phyloP scores from a whole-genome alignment of 1,140 invertebrate species.

The Brachionus angularis region DNA sequence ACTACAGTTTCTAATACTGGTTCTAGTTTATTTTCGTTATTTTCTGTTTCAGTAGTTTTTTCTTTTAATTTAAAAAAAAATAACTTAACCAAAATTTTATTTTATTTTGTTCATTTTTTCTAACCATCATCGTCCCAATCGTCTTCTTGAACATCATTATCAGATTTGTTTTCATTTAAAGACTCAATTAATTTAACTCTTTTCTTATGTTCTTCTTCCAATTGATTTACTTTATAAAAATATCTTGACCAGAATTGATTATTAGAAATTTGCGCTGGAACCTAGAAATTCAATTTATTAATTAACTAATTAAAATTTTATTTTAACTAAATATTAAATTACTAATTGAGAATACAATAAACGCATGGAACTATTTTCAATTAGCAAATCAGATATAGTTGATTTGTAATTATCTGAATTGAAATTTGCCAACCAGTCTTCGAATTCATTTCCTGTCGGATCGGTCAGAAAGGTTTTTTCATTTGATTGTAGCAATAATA shows the following conservation, averaged over 20 bases:
- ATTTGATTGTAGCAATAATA: neutral
- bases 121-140: conserved; percentile 33
- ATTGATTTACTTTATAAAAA: conserved; percentile 27
- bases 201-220: conserved; percentile 24
- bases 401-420: neutral
- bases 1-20: too few species aligned
- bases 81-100: neutral
- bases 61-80: neutral
- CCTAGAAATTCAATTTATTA: too few species aligned
- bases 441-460: neutral
- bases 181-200: conserved; percentile 19
- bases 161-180: neutral
- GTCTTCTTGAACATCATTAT: neutral
- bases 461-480: neutral
- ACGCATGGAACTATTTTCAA: conserved; percentile 7
- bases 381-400: conserved; percentile 6
- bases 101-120: too few species aligned
- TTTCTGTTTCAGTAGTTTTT: neutral
- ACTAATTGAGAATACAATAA: conserved; percentile 2
- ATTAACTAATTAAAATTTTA: neutral
- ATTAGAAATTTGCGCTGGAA: conserved; percentile 14
- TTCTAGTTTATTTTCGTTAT: too few species aligned
- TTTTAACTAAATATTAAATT: neutral
- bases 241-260: conserved; percentile 19
- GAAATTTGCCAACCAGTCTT: neutral